Conservation (phyloP, 2,888 invertebrate genomes). For the Tholera decimalis region DNA sequence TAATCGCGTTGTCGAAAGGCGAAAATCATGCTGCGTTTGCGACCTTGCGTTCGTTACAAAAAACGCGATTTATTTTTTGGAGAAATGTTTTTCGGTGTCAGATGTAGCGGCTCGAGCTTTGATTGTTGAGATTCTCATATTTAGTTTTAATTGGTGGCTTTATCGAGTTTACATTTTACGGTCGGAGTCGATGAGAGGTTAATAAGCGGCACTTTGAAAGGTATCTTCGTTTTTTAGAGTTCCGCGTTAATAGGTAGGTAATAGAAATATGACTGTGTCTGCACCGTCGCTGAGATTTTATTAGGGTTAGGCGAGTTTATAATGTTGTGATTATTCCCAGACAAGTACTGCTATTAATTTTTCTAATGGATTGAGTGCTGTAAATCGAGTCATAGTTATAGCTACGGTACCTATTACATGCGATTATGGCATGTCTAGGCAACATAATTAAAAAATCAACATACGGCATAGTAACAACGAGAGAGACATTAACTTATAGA, state of each 20-base stretch:
- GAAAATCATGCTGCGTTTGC: slow-evolving; percentile 89
- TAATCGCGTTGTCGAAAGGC: slow-evolving; percentile 86
- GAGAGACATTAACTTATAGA: slow-evolving; percentile 64
- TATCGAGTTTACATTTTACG: slow-evolving; percentile 92
- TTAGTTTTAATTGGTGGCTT: slow-evolving; percentile 92
- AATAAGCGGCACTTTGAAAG: slow-evolving; percentile 91
- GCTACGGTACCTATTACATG: slow-evolving; percentile 43
- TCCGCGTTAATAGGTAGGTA: slow-evolving; percentile 83
- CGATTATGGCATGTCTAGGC: slow-evolving; percentile 36
- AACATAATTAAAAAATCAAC: slow-evolving; percentile 63
- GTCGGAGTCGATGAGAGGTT: slow-evolving; percentile 91
- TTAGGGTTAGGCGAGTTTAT: slow-evolving; percentile 78
- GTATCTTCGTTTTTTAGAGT: slow-evolving; percentile 88
- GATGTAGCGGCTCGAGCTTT: slow-evolving; percentile 90
- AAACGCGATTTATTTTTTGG: slow-evolving; percentile 88
- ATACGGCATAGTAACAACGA: slow-evolving; percentile 59
- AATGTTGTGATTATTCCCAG: slow-evolving; percentile 61
- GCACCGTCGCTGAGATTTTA: slow-evolving; percentile 78
- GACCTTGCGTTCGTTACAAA: slow-evolving; percentile 87
- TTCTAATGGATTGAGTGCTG: slow-evolving; percentile 52
- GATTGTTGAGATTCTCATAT: slow-evolving; percentile 91
- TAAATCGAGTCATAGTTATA: slow-evolving; percentile 44
- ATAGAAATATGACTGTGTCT: slow-evolving; percentile 83
- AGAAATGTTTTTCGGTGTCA: slow-evolving; percentile 89
- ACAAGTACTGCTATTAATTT: slow-evolving; percentile 60